Conservation (phyloP, 2,888 invertebrate species). For the Therioaphis trifolii region DNA sequence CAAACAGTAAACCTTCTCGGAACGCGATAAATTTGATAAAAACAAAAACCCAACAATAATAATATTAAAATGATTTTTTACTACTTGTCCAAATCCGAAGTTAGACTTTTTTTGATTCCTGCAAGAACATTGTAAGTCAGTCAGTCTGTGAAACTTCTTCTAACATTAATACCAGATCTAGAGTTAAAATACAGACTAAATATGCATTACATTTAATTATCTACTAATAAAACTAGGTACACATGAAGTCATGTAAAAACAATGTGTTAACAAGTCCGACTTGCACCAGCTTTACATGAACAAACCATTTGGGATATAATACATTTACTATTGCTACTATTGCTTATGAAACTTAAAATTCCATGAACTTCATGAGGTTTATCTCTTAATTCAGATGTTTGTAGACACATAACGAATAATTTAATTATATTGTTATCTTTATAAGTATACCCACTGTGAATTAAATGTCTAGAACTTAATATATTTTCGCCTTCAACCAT, state of each 20-base stretch:
- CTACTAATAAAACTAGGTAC: too few species aligned
- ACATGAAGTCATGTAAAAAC: neutral
- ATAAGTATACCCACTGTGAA: constrained; percentile 8
- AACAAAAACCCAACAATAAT: too few species aligned
- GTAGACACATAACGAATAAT: neutral
- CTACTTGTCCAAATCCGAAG: too few species aligned
- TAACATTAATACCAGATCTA: constrained; percentile 10
- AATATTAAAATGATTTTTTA: too few species aligned
- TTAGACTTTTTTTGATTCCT: neutral
- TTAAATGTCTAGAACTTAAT: neutral
- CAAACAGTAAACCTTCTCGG: too few species aligned
- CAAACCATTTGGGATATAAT: neutral
- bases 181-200: neutral
- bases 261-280: neutral
- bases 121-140: neutral
- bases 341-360: neutral
- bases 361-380: neutral
- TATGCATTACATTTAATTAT: too few species aligned
- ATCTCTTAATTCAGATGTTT: too few species aligned
- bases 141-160: neutral
- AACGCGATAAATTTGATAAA: too few species aligned
- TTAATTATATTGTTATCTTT: too few species aligned
- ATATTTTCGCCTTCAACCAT: neutral
- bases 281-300: neutral
- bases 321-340: neutral